These are phyloP conservation scores for Venustoraphidia nigricollis DNA, from an alignment of 2,888 invertebrate genomes.

Conservation along the genomic window DNA sequence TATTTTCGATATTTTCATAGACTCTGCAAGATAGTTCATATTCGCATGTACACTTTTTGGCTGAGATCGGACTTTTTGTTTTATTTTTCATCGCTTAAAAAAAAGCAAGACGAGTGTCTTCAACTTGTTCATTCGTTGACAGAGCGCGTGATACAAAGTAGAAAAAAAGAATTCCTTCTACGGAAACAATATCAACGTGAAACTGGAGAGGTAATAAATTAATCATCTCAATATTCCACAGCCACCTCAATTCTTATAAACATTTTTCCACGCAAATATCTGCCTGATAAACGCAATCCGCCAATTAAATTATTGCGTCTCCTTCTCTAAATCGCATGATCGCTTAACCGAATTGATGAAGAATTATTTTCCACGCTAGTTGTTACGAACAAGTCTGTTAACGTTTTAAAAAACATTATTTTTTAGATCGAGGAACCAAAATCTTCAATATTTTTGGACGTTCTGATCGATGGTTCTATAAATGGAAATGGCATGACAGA, in stretches of 20 bases:
- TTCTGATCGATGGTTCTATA: conserved; percentile 11
- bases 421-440: conserved; percentile 1
- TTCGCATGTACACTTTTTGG: conserved; percentile 14
- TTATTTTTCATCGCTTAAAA: conserved; percentile 13
- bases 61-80: conserved; percentile 14
- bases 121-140: conserved; percentile 13
- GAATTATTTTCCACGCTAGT: neutral
- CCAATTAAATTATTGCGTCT: neutral
- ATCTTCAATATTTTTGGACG: conserved; percentile 12
- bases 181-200: conserved; percentile 7
- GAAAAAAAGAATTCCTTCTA: conserved; percentile 11
- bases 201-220: conserved; percentile 7
- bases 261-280: too few species aligned
- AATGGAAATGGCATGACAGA: conserved; percentile 13
- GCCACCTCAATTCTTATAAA: too few species aligned
- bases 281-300: neutral
- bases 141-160: conserved; percentile 12
- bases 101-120: conserved; percentile 13
- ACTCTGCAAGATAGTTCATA: conserved; percentile 10
- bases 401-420: neutral
- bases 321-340: too few species aligned
- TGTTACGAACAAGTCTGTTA: neutral
- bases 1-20: conserved; percentile 8
- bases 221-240: too few species aligned
- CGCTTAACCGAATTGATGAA: too few species aligned